These are phyloP conservation scores for Caenorhabditis becei DNA, from an alignment of 2,888 invertebrate genomes.

Conservation along the genomic window DNA sequence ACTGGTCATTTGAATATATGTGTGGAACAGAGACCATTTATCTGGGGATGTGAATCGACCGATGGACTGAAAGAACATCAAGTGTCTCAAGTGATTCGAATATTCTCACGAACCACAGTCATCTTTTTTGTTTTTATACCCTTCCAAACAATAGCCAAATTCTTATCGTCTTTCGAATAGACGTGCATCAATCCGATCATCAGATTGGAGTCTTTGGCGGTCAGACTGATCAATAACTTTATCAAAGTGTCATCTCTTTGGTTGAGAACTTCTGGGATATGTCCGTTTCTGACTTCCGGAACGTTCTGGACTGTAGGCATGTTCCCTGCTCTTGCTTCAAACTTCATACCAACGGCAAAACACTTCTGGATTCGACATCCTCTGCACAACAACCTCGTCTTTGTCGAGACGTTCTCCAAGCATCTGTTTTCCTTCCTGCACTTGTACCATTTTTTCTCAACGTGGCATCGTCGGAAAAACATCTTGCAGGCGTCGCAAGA, in stretches of 20 bases:
- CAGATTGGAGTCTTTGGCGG: too few relatives aligned
- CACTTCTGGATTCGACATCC: slow-evolving; percentile 25
- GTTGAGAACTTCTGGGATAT: too few relatives aligned
- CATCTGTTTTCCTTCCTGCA: background rate
- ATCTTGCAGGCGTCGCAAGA: background rate
- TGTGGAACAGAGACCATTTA: slow-evolving; percentile 18
- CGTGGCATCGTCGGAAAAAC: slow-evolving; percentile 1
- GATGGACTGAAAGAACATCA: background rate
- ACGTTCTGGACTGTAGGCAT: background rate
- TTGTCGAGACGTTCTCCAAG: too few relatives aligned
- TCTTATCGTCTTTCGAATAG: too few relatives aligned
- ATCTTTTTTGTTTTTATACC: too few relatives aligned
- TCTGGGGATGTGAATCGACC: background rate
- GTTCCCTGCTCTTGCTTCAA: too few relatives aligned
- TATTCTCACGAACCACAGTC: too few relatives aligned
- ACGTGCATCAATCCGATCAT: too few relatives aligned
- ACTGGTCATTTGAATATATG: background rate
- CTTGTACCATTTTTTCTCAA: background rate
- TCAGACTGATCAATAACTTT: too few relatives aligned
- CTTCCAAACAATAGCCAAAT: too few relatives aligned
- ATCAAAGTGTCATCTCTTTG: too few relatives aligned
- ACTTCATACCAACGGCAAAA: slow-evolving; percentile 23
- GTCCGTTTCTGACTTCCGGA: background rate
- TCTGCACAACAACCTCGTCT: background rate
- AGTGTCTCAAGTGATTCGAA: too few relatives aligned